These are phyloP conservation scores for Periophthalmus magnuspinnatus DNA, from an alignment of 2,797 vertebrate genomes.

Conservation along the genomic window DNA sequence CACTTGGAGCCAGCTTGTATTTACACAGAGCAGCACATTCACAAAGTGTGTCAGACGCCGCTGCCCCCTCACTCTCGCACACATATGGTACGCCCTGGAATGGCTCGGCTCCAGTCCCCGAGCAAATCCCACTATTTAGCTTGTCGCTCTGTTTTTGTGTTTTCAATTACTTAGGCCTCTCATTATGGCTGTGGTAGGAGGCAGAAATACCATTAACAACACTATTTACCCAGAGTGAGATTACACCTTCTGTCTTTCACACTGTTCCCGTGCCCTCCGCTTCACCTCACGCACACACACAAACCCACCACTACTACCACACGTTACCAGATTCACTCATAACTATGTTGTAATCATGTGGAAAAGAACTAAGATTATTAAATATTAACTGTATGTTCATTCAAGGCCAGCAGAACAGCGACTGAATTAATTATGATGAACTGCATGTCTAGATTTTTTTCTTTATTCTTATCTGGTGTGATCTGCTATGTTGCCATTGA, in stretches of 20 bases:
- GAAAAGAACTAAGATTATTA: constrained; percentile 58
- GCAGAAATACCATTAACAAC: constrained; percentile 36
- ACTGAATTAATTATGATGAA: constrained; percentile 74
- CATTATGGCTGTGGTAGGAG: constrained; percentile 33
- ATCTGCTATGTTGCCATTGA: constrained; percentile 25
- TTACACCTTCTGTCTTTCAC: constrained; percentile 21
- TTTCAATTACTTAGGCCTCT: constrained; percentile 44
- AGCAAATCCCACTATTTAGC: constrained; percentile 21
- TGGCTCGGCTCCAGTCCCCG: constrained; percentile 14
- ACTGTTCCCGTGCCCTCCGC: constrained; percentile 1
- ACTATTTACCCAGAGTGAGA: constrained; percentile 24
- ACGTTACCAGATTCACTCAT: constrained; percentile 17
- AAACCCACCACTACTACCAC: not conserved
- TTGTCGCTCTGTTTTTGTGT: constrained; percentile 43
- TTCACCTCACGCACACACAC: constrained; percentile 20
- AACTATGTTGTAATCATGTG: constrained; percentile 55
- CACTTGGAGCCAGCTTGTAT: constrained; percentile 32
- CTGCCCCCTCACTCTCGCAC: constrained; percentile 30
- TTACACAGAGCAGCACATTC: constrained; percentile 27
- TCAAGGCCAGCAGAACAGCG: constrained; percentile 64
- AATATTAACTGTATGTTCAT: constrained; percentile 74
- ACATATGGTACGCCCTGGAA: constrained; percentile 24
- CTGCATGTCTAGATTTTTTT: constrained; percentile 54
- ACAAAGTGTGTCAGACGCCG: constrained; percentile 44
- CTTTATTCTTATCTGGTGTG: constrained; percentile 35